A percentile compares a stretch with the other conserved stretches of the same genome.
Conservation (phyloP, 2,113 vertebrate species). For the Rhinolophus ferrumequinum region DNA sequence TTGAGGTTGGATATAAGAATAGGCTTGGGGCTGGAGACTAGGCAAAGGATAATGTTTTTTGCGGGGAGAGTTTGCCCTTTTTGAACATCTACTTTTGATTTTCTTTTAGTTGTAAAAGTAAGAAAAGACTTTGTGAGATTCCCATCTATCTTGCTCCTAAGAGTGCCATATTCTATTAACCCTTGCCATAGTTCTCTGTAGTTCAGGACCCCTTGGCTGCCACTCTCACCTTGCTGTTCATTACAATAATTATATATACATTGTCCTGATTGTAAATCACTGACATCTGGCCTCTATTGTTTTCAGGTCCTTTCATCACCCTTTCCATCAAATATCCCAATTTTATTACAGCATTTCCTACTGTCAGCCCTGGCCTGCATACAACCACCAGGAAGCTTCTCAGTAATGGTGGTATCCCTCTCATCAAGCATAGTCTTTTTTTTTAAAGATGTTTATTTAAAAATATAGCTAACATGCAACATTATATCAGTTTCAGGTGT, state of each 20-base stretch:
- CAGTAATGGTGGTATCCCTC: not conserved
- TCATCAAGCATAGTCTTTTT: too few relatives aligned
- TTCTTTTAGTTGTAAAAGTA: not conserved
- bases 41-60: not conserved
- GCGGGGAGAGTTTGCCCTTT: not conserved
- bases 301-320: conserved; percentile 33
- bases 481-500: too few relatives aligned
- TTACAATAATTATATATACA: conserved; percentile 17
- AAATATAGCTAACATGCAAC: too few relatives aligned
- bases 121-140: not conserved
- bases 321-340: conserved; percentile 43
- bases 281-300: conserved; percentile 34
- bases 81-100: not conserved
- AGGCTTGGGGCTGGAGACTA: not conserved
- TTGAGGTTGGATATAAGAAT: not conserved
- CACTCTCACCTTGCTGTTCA: conserved; percentile 8
- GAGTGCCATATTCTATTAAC: conserved; percentile 2
- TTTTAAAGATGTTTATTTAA: too few relatives aligned
- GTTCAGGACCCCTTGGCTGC: not conserved
- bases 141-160: not conserved
- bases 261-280: conserved; percentile 19
- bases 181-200: not conserved
- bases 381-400: not conserved
- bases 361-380: not conserved
- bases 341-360: conserved; percentile 38